Evolutionary conservation across 1,140 invertebrate genomes (phyloP).

Genomic region (Gonioctena quinquepunctata): DNA sequence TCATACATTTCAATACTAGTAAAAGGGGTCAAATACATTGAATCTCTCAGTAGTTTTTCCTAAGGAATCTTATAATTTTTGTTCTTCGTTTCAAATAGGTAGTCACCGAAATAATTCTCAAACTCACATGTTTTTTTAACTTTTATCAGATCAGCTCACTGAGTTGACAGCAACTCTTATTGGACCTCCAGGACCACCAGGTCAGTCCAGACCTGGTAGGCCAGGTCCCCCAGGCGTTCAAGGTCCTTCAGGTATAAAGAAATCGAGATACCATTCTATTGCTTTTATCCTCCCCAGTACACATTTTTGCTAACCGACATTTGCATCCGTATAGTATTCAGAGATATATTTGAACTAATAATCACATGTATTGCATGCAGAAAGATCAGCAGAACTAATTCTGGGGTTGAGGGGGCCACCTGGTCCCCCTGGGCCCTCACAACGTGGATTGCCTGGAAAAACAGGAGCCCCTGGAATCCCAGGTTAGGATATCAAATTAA

Average conservation of each 20-base stretch:
- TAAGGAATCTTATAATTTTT: too few species aligned
- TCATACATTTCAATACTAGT: too few species aligned
- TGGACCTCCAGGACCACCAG: constrained; percentile 67
- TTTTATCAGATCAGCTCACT: constrained; percentile 62
- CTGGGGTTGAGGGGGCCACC: constrained; percentile 52
- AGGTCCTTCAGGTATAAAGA: constrained; percentile 63
- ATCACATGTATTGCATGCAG: constrained; percentile 53
- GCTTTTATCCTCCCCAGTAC: too few species aligned
- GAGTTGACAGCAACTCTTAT: constrained; percentile 64
- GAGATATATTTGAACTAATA: not conserved
- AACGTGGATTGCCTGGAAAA: constrained; percentile 46
- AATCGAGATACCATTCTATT: too few species aligned
- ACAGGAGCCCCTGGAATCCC: constrained; percentile 50
- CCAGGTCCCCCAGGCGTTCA: constrained; percentile 65
- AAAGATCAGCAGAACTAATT: constrained; percentile 60
- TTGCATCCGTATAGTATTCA: too few species aligned
- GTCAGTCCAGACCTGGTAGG: constrained; percentile 62
- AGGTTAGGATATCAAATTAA: constrained; percentile 43
- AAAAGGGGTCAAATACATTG: too few species aligned
- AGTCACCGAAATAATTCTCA: too few species aligned
- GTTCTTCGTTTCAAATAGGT: too few species aligned
- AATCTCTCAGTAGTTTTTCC: too few species aligned
- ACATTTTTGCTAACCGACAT: too few species aligned
- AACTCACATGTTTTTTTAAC: too few species aligned
- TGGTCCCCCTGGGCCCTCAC: constrained; percentile 47